Conservation (phyloP, 2,797 vertebrate genomes). For the Percopsis omiscomaycus region DNA sequence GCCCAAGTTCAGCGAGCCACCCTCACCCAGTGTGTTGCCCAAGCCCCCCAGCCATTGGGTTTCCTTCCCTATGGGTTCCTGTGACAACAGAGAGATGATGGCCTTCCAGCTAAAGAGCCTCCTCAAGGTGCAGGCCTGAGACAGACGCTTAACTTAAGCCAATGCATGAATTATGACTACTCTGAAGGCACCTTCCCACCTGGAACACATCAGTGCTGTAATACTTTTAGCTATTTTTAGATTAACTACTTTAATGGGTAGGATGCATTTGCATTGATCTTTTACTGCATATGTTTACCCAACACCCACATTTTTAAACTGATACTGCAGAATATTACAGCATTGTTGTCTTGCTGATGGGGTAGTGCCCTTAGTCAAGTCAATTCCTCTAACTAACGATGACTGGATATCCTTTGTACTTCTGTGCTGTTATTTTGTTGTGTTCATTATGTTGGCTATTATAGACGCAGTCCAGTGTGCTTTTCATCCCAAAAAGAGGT, state of each 20-base stretch:
- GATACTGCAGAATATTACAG: slow-evolving; percentile 53
- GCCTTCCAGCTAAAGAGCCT: slow-evolving; percentile 96
- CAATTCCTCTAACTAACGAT: slow-evolving; percentile 62
- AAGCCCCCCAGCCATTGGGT: slow-evolving; percentile 98
- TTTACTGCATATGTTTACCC: slow-evolving; percentile 37
- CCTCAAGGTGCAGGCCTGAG: slow-evolving; percentile 95
- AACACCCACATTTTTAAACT: slow-evolving; percentile 24
- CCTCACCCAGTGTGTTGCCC: slow-evolving; percentile 93
- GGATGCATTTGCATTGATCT: slow-evolving; percentile 36
- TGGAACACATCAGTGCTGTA: slow-evolving; percentile 70
- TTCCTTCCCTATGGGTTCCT: slow-evolving; percentile 85
- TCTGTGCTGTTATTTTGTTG: slow-evolving; percentile 57
- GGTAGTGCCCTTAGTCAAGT: slow-evolving; percentile 47
- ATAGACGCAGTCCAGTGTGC: slow-evolving; percentile 54
- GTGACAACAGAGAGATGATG: slow-evolving; percentile 92
- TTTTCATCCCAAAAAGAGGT: slow-evolving; percentile 42
- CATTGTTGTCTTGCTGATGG: slow-evolving; percentile 71
- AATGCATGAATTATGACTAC: slow-evolving; percentile 57
- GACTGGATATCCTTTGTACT: slow-evolving; percentile 72
- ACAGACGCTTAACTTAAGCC: slow-evolving; percentile 40
- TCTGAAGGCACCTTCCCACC: slow-evolving; percentile 44
- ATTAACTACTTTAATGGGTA: slow-evolving; percentile 33
- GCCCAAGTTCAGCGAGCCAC: slow-evolving; percentile 96
- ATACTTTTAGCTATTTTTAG: slow-evolving; percentile 66
- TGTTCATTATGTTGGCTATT: slow-evolving; percentile 72